A percentile compares a stretch with the other conserved stretches of the same genome.
phyloP scores from a whole-genome alignment of 2,113 vertebrate species.

The Chiloscyllium plagiosum region DNA sequence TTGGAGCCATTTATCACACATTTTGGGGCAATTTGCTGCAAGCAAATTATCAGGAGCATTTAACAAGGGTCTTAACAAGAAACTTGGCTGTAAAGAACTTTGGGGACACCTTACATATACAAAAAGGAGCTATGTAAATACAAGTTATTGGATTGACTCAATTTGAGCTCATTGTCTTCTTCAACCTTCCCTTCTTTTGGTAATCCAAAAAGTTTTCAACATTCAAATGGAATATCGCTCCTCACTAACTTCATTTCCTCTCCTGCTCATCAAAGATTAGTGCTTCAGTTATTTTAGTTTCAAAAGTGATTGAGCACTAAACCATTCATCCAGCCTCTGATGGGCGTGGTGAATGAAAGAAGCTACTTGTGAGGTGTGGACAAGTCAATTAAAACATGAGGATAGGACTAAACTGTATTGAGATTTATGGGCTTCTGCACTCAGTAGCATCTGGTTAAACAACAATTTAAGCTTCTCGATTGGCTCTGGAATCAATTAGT shows the following conservation, averaged over 20 bases:
- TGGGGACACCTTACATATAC: background rate
- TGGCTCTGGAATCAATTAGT: conserved; percentile 21
- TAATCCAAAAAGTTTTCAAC: background rate
- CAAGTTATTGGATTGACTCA: background rate
- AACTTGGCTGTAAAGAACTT: background rate
- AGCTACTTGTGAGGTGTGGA: background rate
- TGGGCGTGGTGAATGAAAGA: background rate
- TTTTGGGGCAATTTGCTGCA: background rate
- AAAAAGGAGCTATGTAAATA: background rate
- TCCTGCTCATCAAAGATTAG: background rate
- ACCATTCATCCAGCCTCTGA: too few species aligned
- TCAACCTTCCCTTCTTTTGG: background rate
- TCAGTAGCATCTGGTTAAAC: background rate
- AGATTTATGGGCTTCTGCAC: background rate
- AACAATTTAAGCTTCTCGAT: background rate
- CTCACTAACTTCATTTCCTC: background rate
- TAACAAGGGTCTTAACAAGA: background rate
- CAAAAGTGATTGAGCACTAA: background rate
- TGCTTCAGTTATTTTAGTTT: background rate
- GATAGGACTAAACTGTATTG: background rate
- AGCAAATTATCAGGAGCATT: background rate
- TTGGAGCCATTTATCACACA: background rate
- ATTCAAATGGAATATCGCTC: background rate
- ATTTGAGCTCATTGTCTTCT: background rate
- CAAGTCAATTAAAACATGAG: background rate